A percentile compares a stretch with the other conserved stretches of the same genome.
Conservation (phyloP, 2,888 invertebrate genomes). For the Poecilobothrus nobilitatus region DNA sequence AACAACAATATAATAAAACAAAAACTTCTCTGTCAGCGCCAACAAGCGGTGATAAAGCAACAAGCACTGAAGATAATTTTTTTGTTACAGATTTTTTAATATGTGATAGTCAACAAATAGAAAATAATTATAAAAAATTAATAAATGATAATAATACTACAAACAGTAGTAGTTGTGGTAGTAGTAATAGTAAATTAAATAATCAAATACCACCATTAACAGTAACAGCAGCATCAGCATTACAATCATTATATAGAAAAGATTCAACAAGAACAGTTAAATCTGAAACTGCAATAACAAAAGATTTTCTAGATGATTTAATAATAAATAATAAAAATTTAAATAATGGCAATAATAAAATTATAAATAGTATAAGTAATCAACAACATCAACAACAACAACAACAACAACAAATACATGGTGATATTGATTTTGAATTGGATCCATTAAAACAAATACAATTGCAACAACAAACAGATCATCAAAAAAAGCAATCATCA, state of each 20-base stretch:
- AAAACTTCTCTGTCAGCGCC: neutral
- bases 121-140: neutral
- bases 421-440: constrained; percentile 4
- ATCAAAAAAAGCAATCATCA: constrained; percentile 5
- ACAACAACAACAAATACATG: neutral
- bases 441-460: neutral
- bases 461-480: neutral
- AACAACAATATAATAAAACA: neutral
- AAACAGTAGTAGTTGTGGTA: neutral
- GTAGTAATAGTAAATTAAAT: neutral
- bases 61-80: constrained; percentile 3
- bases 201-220: neutral
- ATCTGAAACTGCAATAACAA: neutral
- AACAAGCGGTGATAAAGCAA: constrained; percentile 1
- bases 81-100: constrained; percentile 6
- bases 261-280: neutral
- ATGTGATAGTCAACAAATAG: neutral
- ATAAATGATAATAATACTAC: neutral
- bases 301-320: neutral
- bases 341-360: constrained; percentile 6
- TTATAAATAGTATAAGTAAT: neutral
- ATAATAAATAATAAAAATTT: neutral
- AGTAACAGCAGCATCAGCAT: too few relatives aligned
- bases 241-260: too few relatives aligned
- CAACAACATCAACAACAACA: too few relatives aligned